These are phyloP conservation scores for Mesaphorura yosii DNA, from an alignment of 1,140 invertebrate genomes.

Conservation along the genomic window DNA sequence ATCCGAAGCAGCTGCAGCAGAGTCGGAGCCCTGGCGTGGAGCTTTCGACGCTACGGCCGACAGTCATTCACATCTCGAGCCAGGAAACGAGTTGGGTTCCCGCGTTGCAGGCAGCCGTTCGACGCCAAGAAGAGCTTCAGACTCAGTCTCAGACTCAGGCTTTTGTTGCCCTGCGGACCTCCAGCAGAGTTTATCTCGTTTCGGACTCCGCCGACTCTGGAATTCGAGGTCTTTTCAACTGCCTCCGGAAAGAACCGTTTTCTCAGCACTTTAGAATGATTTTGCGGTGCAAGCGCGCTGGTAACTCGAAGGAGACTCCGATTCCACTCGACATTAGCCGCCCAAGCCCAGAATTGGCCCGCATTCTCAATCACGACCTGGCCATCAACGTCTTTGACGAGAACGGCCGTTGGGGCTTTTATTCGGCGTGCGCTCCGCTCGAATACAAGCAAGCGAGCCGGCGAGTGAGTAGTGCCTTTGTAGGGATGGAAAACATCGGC, in stretches of 20 bases:
- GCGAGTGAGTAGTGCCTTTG: conserved; percentile 59
- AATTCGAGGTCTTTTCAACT: neutral
- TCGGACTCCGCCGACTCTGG: neutral
- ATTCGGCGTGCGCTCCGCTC: conserved; percentile 56
- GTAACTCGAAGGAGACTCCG: neutral
- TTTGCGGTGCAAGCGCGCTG: neutral
- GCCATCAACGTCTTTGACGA: conserved; percentile 61
- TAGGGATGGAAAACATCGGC: conserved; percentile 63
- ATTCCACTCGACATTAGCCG: neutral
- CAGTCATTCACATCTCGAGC: too few relatives aligned
- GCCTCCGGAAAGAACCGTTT: conserved; percentile 5
- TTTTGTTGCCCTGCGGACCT: too few relatives aligned
- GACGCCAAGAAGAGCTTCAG: neutral
- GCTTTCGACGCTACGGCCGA: too few relatives aligned
- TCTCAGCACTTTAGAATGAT: neutral
- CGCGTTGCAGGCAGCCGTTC: too few relatives aligned
- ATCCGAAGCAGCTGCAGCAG: neutral
- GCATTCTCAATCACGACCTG: conserved; percentile 51
- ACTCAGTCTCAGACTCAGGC: neutral
- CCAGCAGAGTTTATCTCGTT: neutral
- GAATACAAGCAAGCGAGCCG: conserved; percentile 37
- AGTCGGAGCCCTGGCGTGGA: too few relatives aligned
- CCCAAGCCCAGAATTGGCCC: neutral
- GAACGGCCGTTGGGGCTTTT: conserved; percentile 61
- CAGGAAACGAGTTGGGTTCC: too few relatives aligned